Base-by-base conservation (phyloP, 92 coral and sea anemone genomes). In the Phenganax subtilis region DNA sequence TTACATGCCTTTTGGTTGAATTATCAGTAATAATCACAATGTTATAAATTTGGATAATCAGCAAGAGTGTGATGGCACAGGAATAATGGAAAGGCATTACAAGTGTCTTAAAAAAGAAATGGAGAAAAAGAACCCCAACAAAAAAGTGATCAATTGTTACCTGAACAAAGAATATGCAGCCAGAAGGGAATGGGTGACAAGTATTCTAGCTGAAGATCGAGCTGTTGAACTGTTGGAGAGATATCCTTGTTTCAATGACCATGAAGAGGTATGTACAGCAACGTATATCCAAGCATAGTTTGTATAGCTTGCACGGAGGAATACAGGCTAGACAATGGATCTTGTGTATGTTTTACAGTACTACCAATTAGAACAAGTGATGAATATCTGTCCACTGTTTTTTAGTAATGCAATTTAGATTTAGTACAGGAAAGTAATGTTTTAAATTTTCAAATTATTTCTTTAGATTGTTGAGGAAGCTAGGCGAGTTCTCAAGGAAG, bases 51-150 rank as follows among this genome's bases (percentile, higher is more conserved):
- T 3, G 2, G 10, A 17, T 20, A 14, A 9, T 9, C 10, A 64
- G 3, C 30, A 1, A 64, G 15, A 9, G 27, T 64, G 70, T 30
- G 30, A 10, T 71, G 65, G 25, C 25, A 14, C 2, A 6, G 65
- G 65, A 59, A 59, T 59, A 1, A 59, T 59, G 65, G 65, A 59
- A 59, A 59, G 65, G 7, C 65, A 59, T 59, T 59, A 14, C n/a
- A 59, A 59, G 25, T 14, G n/a, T 27, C 55, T 12, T 27, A 25
- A 71, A 52, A n/a, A 53, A 53, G 30, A 71, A 20, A 37, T 71
- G 76, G 76, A 71, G 52, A 27, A 71, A 28, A 71, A 71, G 76
- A 71, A 59, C 65, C 65, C 65, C 16, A 59, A 59, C 37, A 37
- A 28, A 30, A 20, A 30, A 37, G 76, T 12, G 54, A 12, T 71